phyloP scores from a whole-genome alignment of 2,113 vertebrate genomes.

The Pseudorectes ferrugineus region DNA sequence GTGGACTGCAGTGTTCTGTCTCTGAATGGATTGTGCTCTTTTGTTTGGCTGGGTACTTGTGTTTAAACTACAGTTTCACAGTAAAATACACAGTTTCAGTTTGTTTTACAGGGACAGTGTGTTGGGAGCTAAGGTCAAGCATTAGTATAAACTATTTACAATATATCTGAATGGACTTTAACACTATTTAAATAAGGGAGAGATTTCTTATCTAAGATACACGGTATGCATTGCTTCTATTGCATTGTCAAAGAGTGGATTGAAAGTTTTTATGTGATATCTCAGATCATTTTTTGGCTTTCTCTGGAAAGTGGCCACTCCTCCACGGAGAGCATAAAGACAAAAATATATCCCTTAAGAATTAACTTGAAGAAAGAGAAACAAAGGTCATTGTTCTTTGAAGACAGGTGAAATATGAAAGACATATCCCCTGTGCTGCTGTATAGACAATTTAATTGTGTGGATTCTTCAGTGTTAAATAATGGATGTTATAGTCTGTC shows the following conservation, averaged over 20 bases:
- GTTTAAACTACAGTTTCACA: no score
- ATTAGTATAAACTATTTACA: not conserved
- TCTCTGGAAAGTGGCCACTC: not conserved
- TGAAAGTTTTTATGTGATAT: not conserved
- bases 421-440: not conserved
- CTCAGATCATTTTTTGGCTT: not conserved
- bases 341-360: not conserved
- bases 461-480: not conserved
- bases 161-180: not conserved
- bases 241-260: not conserved
- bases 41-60: not conserved
- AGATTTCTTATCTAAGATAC: not conserved
- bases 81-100: not conserved
- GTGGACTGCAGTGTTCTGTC: not conserved
- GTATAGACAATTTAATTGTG: not conserved
- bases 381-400: not conserved
- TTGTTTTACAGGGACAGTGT: not conserved
- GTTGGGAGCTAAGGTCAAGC: not conserved
- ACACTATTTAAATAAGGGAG: not conserved
- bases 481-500: not conserved
- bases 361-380: not conserved
- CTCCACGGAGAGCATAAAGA: not conserved
- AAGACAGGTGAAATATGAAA: not conserved
- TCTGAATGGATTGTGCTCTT: not conserved
- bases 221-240: not conserved